A percentile compares a stretch with the other conserved stretches of the same genome.
Evolutionary conservation across 2,888 invertebrate species (phyloP).

Genomic region (Eupithecia subfuscata): DNA sequence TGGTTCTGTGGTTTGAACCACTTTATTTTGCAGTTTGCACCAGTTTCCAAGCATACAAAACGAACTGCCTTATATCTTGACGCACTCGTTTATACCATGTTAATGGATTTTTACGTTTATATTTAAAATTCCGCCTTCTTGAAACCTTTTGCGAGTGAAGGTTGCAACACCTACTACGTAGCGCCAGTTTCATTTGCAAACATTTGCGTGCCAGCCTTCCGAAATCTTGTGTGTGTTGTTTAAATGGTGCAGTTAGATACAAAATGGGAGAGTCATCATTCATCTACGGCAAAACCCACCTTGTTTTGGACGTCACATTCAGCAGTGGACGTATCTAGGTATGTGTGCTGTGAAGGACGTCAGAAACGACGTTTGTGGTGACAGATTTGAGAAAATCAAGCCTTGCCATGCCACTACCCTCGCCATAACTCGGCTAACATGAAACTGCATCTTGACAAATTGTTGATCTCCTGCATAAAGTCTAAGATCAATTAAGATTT

Average conservation of each 20-base stretch:
- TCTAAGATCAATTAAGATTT: neutral
- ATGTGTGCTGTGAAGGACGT: neutral
- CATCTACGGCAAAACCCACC: neutral
- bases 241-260: neutral
- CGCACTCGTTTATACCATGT: slow-evolving; percentile 43
- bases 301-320: neutral
- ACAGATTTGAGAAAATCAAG: neutral
- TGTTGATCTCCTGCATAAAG: neutral
- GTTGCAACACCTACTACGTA: slow-evolving; percentile 21
- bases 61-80: slow-evolving; percentile 70
- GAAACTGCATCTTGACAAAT: neutral
- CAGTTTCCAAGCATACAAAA: slow-evolving; percentile 73
- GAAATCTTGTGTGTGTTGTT: slow-evolving; percentile 1
- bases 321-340: neutral
- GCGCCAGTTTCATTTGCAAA: slow-evolving; percentile 18
- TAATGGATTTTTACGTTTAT: slow-evolving; percentile 34
- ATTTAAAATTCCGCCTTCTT: slow-evolving; percentile 37
- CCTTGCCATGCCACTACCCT: neutral
- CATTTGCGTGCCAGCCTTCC: neutral
- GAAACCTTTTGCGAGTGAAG: slow-evolving; percentile 24
- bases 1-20: slow-evolving; percentile 81
- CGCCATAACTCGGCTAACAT: neutral
- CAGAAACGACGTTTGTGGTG: neutral
- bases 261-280: neutral
- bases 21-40: slow-evolving; percentile 80